phyloP scores from a whole-genome alignment of 2,797 vertebrate genomes.

The Chrosomus eos region DNA sequence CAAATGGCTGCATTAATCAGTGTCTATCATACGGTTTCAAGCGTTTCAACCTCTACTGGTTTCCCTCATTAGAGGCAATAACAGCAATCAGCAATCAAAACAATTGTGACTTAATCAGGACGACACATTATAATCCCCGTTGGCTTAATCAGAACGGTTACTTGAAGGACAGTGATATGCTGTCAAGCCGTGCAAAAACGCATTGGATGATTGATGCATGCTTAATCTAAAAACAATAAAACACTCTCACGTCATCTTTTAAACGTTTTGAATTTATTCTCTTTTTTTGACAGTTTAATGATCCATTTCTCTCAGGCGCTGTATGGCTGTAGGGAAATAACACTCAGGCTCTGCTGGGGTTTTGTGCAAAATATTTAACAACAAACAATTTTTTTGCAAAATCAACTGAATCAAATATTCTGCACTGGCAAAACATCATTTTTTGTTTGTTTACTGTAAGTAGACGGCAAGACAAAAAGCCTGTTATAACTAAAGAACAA shows the following conservation, averaged over 20 bases:
- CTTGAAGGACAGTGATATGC: slow-evolving; percentile 40
- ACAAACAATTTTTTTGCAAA: background rate
- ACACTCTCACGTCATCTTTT: background rate
- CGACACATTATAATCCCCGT: slow-evolving; percentile 23
- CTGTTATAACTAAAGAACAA: background rate
- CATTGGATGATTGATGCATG: background rate
- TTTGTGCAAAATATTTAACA: background rate
- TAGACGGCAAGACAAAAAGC: background rate
- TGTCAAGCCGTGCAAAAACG: background rate
- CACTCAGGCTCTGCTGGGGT: background rate
- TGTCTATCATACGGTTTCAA: background rate
- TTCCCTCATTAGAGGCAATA: slow-evolving; percentile 38
- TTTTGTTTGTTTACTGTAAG: background rate
- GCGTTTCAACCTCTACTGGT: slow-evolving; percentile 16
- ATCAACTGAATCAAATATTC: background rate
- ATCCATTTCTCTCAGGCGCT: background rate
- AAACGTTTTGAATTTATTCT: background rate
- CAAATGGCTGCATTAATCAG: slow-evolving; percentile 8
- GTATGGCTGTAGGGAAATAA: background rate
- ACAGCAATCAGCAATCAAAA: slow-evolving; percentile 43
- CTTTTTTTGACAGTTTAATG: background rate
- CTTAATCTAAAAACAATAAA: background rate
- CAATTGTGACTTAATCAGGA: slow-evolving; percentile 31
- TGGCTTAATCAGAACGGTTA: slow-evolving; percentile 40
- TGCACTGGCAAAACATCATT: background rate